phyloP scores from a whole-genome alignment of 1,140 invertebrate species.

The Oedothorax gibbosus region DNA sequence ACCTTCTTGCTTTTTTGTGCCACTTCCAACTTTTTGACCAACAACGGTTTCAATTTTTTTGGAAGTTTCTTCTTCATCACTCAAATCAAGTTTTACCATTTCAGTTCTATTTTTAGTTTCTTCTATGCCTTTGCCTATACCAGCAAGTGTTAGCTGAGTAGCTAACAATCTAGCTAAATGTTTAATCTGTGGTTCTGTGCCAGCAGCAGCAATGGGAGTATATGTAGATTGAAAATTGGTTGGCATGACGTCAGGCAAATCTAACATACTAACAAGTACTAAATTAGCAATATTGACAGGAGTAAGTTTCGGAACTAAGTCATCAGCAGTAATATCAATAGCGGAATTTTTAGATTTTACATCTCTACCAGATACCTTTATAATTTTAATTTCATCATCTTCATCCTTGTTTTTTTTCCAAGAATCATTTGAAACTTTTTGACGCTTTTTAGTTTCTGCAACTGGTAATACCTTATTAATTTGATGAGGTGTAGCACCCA shows the following conservation, averaged over 20 bases:
- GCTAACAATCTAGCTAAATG: conserved; percentile 83
- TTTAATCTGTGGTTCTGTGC: conserved; percentile 80
- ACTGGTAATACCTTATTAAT: conserved; percentile 71
- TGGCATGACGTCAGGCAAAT: conserved; percentile 87
- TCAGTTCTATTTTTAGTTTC: conserved; percentile 63
- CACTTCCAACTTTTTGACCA: conserved; percentile 15
- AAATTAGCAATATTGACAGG: conserved; percentile 72
- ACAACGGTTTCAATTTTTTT: conserved; percentile 53
- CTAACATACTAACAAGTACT: conserved; percentile 74
- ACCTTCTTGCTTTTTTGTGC: conserved; percentile 28
- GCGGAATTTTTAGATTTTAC: conserved; percentile 66
- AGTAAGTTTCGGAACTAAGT: conserved; percentile 70
- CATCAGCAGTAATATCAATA: conserved; percentile 75
- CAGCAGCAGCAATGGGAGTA: conserved; percentile 88
- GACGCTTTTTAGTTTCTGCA: conserved; percentile 50
- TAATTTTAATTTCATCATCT: conserved; percentile 16
- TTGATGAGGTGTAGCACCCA: conserved; percentile 89
- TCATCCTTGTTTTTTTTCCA: conserved; percentile 19
- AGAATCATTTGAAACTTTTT: not conserved
- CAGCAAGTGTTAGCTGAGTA: conserved; percentile 78
- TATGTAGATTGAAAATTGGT: conserved; percentile 85
- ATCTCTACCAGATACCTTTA: not conserved
- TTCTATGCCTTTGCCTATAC: conserved; percentile 73
- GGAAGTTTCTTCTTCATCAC: conserved; percentile 52
- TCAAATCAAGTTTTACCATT: conserved; percentile 68